phyloP scores from a whole-genome alignment of 2,888 invertebrate genomes.

The Steinernema scapterisci region DNA sequence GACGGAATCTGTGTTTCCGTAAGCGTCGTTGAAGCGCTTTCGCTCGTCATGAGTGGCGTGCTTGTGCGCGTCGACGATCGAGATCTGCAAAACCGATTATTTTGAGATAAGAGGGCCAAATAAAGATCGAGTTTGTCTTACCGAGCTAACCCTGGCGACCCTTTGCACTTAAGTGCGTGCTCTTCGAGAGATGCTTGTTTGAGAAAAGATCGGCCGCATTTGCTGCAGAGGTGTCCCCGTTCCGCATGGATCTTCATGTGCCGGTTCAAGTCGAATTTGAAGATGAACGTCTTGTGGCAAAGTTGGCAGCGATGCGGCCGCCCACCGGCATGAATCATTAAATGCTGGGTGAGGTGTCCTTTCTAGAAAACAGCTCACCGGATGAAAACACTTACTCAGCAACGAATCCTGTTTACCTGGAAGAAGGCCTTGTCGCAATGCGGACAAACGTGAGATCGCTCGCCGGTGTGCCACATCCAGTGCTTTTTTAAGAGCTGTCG shows the following conservation, averaged over 20 bases:
- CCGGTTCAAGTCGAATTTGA: constrained; percentile 61
- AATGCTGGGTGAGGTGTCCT: constrained; percentile 67
- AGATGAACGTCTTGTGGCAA: constrained; percentile 67
- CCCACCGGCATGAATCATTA: constrained; percentile 67
- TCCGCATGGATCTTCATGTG: constrained; percentile 68
- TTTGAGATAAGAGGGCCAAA: constrained; percentile 18
- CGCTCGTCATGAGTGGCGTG: constrained; percentile 17
- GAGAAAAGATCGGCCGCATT: constrained; percentile 61
- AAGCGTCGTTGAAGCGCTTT: neutral
- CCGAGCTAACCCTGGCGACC: constrained; percentile 19
- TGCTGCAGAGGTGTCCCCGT: constrained; percentile 57
- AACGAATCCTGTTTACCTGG: constrained; percentile 49
- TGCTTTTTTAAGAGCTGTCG: constrained; percentile 69
- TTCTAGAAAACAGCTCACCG: constrained; percentile 55
- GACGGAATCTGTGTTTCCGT: neutral
- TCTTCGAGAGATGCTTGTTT: constrained; percentile 58
- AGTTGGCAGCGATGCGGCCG: constrained; percentile 62
- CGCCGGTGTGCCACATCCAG: constrained; percentile 69
- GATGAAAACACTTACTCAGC: constrained; percentile 22
- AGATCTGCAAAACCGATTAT: constrained; percentile 22
- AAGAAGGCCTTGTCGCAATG: constrained; percentile 68
- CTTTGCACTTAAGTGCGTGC: constrained; percentile 59
- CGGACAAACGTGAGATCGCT: constrained; percentile 68
- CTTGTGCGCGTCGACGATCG: constrained; percentile 28
- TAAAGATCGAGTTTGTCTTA: constrained; percentile 28